Evolutionary conservation across 2,888 invertebrate species (phyloP).

Genomic region (Cryptus viduatorius): DNA sequence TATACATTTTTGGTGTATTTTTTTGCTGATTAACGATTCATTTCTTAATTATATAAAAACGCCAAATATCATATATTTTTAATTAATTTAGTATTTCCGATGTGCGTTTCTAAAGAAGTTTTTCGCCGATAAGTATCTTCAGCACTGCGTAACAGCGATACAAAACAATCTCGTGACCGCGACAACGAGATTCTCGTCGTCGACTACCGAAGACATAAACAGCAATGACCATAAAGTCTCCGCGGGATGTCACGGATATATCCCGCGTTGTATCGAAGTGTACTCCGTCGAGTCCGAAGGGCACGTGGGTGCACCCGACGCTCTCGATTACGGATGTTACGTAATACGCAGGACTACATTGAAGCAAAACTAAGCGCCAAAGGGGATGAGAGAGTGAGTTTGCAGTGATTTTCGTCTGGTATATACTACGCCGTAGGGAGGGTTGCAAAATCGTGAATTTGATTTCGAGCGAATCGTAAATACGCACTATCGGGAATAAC

Average conservation of each 20-base stretch:
- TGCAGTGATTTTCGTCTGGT: constrained; percentile 22
- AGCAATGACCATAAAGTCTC: constrained; percentile 57
- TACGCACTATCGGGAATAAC: constrained; percentile 66
- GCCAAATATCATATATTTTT: too few species aligned
- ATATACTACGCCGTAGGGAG: constrained; percentile 42
- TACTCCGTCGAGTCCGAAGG: constrained; percentile 4
- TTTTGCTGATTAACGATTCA: too few species aligned
- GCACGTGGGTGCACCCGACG: constrained; percentile 56
- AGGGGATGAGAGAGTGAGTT: constrained; percentile 12
- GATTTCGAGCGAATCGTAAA: constrained; percentile 65
- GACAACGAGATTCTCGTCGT: constrained; percentile 8
- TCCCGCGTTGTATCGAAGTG: constrained; percentile 1
- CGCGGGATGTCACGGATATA: constrained; percentile 3
- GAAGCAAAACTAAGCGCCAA: constrained; percentile 17
- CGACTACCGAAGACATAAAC: constrained; percentile 27
- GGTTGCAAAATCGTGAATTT: constrained; percentile 64
- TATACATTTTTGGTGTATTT: too few species aligned
- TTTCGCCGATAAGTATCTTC: too few species aligned
- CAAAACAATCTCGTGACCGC: background rate
- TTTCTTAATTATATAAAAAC: too few species aligned
- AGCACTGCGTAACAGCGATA: too few species aligned
- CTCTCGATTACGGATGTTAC: constrained; percentile 59
- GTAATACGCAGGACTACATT: constrained; percentile 37
- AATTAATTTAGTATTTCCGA: too few species aligned
- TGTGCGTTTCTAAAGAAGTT: too few species aligned